phyloP scores from a whole-genome alignment of 35 echinoderm and acorn worm species.

The Chiridota heheva region DNA sequence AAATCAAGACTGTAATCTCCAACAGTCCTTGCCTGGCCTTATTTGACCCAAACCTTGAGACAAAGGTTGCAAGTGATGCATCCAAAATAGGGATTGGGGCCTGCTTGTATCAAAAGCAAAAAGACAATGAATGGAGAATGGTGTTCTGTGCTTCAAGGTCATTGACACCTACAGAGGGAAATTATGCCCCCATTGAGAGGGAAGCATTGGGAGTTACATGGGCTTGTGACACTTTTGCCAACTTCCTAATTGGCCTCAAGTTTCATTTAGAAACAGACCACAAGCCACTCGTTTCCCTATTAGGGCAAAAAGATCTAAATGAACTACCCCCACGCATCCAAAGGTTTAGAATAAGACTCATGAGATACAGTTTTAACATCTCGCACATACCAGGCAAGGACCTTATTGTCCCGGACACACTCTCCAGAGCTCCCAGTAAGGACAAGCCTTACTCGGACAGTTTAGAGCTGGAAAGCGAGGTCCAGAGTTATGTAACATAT shows the following conservation, averaged over 20 bases:
- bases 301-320: constrained; percentile 18
- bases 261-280: constrained; percentile 53
- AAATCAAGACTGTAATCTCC: constrained; percentile 23
- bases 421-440: neutral
- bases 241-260: constrained; percentile 35
- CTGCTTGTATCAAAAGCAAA: constrained; percentile 52
- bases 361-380: constrained; percentile 33
- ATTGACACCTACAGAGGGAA: constrained; percentile 40
- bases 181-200: constrained; percentile 70
- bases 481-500: neutral
- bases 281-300: constrained; percentile 28
- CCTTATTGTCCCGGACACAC: neutral
- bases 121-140: constrained; percentile 32
- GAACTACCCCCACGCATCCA: constrained; percentile 38
- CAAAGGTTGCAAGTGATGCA: constrained; percentile 55
- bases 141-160: constrained; percentile 60
- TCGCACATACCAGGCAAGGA: constrained; percentile 21
- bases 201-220: constrained; percentile 9
- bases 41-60: constrained; percentile 53
- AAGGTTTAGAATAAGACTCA: constrained; percentile 47
- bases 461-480: neutral
- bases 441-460: too few species aligned
- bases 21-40: constrained; percentile 7
- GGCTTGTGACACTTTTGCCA: constrained; percentile 47
- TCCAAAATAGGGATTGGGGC: constrained; percentile 55